These are phyloP conservation scores for Marcusenius ussheri DNA, from an alignment of 2,113 vertebrate species.

Conservation along the genomic window DNA sequence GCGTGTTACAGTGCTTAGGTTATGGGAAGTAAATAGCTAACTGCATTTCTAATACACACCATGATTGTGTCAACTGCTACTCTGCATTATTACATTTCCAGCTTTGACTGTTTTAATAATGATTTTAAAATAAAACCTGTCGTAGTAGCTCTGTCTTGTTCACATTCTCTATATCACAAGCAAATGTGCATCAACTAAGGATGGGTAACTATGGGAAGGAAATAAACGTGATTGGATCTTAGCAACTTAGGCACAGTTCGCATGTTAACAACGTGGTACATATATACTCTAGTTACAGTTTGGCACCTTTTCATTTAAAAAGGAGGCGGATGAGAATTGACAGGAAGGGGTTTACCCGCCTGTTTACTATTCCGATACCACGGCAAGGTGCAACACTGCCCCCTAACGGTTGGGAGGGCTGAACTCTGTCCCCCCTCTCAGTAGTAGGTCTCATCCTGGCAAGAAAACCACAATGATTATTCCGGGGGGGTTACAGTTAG, in stretches of 20 bases:
- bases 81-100: conserved; percentile 63
- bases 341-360: conserved; percentile 36
- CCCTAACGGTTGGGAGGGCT: neutral
- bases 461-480: conserved; percentile 7
- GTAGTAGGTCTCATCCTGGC: neutral
- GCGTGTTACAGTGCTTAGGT: conserved; percentile 71
- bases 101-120: conserved; percentile 49
- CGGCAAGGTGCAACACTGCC: neutral
- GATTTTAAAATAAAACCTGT: conserved; percentile 8
- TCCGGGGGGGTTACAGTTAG: neutral
- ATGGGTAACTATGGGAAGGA: conserved; percentile 8
- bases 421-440: neutral
- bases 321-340: conserved; percentile 58
- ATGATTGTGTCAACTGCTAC: conserved; percentile 63
- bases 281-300: conserved; percentile 68
- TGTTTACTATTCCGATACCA: neutral
- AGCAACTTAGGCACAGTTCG: conserved; percentile 63
- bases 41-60: conserved; percentile 72
- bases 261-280: conserved; percentile 55
- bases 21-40: conserved; percentile 64
- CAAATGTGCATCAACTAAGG: neutral
- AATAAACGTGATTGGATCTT: conserved; percentile 44
- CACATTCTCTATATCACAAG: neutral
- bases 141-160: neutral
- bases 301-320: conserved; percentile 73